Conservation (phyloP, 1,140 invertebrate genomes). For the Eubasilissa regina region DNA sequence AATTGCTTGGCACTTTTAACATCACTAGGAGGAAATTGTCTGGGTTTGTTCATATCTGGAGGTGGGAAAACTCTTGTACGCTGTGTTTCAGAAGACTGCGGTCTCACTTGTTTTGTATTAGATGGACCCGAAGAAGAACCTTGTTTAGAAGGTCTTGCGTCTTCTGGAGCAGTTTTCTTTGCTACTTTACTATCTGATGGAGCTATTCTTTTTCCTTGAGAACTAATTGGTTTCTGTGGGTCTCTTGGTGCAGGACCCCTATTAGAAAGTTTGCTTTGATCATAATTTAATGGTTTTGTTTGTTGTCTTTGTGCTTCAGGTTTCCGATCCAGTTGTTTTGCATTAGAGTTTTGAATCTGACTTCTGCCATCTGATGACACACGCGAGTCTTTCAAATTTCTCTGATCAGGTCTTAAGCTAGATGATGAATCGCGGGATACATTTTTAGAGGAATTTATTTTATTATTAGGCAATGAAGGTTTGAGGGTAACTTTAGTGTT, state of each 20-base stretch:
- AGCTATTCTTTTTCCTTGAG: slow-evolving; percentile 2
- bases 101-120: slow-evolving; percentile 38
- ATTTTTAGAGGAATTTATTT: background rate
- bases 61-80: slow-evolving; percentile 61
- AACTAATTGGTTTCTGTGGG: slow-evolving; percentile 6
- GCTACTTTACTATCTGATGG: background rate
- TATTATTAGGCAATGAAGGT: slow-evolving; percentile 28
- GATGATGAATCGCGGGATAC: background rate
- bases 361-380: background rate
- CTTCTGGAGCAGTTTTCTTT: slow-evolving; percentile 22
- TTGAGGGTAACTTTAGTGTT: background rate
- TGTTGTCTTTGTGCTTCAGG: slow-evolving; percentile 1
- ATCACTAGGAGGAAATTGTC: slow-evolving; percentile 68
- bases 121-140: slow-evolving; percentile 1
- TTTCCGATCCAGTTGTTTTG: background rate
- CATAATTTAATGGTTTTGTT: background rate
- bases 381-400: background rate
- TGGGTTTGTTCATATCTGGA: slow-evolving; percentile 59
- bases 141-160: slow-evolving; percentile 23
- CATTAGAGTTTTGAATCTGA: background rate
- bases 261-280: slow-evolving; percentile 4
- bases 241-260: slow-evolving; percentile 1
- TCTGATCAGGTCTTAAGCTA: slow-evolving; percentile 10
- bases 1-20: slow-evolving; percentile 66
- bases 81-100: slow-evolving; percentile 23